These are phyloP conservation scores for Reticulitermes speratus DNA, from an alignment of 1,140 invertebrate species.

Conservation along the genomic window DNA sequence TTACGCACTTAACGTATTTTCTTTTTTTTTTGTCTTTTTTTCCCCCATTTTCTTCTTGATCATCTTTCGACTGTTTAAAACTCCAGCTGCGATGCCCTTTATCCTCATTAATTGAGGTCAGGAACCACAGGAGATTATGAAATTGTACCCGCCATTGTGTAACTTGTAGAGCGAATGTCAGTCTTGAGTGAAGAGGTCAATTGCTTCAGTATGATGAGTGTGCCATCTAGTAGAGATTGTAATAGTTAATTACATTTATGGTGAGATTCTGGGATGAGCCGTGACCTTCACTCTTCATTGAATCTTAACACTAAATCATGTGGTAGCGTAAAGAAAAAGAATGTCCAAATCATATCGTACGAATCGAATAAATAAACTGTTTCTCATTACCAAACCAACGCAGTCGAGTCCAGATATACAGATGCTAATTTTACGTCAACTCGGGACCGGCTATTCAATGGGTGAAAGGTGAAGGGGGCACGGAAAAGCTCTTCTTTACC, in stretches of 20 bases:
- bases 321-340: not conserved
- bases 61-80: not conserved
- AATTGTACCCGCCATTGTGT: not conserved
- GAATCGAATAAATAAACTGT: too few species aligned
- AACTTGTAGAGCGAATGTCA: not conserved
- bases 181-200: not conserved
- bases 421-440: too few species aligned
- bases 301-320: not conserved
- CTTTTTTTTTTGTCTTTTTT: not conserved
- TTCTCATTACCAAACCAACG: too few species aligned
- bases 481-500: too few species aligned
- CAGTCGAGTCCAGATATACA: too few species aligned
- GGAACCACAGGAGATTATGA: not conserved
- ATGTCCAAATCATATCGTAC: not conserved
- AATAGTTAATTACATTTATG: not conserved
- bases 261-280: not conserved
- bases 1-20: not conserved
- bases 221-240: not conserved
- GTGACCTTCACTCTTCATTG: not conserved
- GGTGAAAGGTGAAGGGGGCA: too few species aligned
- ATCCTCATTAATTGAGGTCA: slow-evolving; percentile 5
- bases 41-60: not conserved
- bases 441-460: too few species aligned
- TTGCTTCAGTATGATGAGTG: not conserved
- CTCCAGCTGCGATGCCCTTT: not conserved